Percentiles rank a stretch among this genome's conserved stretches.
Conservation (phyloP, 2,797 vertebrate genomes). For the Aselliscus stoliczkanus region DNA sequence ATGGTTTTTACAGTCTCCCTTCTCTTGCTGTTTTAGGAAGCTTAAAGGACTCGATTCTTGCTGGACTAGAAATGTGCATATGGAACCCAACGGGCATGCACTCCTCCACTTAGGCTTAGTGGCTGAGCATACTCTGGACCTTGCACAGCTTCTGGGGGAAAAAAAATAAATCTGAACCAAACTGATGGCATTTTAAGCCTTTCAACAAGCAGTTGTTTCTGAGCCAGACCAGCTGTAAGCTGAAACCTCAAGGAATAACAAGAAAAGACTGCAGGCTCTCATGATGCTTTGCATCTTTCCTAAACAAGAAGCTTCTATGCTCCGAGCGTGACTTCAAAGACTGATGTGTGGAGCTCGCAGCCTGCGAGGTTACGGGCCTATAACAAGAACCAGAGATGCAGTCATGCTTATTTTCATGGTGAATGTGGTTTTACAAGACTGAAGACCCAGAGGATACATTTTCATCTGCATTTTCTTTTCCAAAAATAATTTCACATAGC, state of each 20-base stretch:
- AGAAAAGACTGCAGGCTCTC: constrained; percentile 32
- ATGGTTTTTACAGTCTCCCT: neutral
- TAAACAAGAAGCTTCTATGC: neutral
- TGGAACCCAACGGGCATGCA: neutral
- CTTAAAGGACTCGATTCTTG: constrained; percentile 22
- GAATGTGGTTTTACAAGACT: constrained; percentile 43
- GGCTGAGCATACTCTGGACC: constrained; percentile 47
- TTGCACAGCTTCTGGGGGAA: constrained; percentile 43
- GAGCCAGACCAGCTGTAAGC: constrained; percentile 68
- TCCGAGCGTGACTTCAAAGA: constrained; percentile 8
- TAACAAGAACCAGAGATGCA: constrained; percentile 36
- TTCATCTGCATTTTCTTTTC: constrained; percentile 61
- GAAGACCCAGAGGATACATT: neutral
- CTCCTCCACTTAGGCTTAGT: constrained; percentile 19
- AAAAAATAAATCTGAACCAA: constrained; percentile 56
- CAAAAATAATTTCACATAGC: constrained; percentile 50
- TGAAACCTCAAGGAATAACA: constrained; percentile 53
- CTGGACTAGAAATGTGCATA: constrained; percentile 20
- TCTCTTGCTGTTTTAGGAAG: constrained; percentile 70
- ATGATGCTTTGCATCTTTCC: constrained; percentile 21
- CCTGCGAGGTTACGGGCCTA: neutral
- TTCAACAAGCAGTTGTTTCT: constrained; percentile 53
- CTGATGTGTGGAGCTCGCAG: neutral
- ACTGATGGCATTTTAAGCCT: constrained; percentile 64
- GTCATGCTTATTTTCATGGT: neutral